These are phyloP conservation scores for Percina caprodes DNA, from an alignment of 2,113 vertebrate species.

Conservation along the genomic window DNA sequence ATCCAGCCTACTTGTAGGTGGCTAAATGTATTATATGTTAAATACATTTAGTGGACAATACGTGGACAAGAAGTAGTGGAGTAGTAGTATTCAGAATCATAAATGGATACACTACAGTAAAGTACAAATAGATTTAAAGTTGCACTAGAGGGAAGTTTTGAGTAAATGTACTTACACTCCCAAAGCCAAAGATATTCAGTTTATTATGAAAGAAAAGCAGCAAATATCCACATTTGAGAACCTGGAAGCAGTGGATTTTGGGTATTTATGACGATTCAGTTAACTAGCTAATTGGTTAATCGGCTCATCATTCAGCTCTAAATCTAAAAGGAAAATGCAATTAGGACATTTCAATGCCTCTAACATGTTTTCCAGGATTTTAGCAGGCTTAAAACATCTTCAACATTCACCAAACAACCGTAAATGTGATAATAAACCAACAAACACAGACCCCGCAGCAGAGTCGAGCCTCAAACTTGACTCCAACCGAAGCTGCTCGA, in stretches of 20 bases:
- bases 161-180: background rate
- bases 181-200: background rate
- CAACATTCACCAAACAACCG: background rate
- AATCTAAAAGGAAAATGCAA: background rate
- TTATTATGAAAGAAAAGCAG: background rate
- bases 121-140: background rate
- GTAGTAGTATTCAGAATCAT: background rate
- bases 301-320: background rate
- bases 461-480: conserved; percentile 33
- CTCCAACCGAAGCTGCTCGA: conserved; percentile 27
- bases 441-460: conserved; percentile 2
- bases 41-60: background rate
- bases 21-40: background rate
- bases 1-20: background rate
- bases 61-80: background rate
- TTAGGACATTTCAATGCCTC: background rate
- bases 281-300: background rate
- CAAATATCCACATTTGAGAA: background rate
- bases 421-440: background rate
- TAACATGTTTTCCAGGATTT: no score
- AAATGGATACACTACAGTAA: background rate
- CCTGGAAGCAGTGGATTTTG: background rate
- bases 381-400: background rate
- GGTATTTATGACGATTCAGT: background rate
- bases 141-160: background rate